Conservation (phyloP, 2,797 vertebrate genomes). For the Poeciliopsis paucimaculata region DNA sequence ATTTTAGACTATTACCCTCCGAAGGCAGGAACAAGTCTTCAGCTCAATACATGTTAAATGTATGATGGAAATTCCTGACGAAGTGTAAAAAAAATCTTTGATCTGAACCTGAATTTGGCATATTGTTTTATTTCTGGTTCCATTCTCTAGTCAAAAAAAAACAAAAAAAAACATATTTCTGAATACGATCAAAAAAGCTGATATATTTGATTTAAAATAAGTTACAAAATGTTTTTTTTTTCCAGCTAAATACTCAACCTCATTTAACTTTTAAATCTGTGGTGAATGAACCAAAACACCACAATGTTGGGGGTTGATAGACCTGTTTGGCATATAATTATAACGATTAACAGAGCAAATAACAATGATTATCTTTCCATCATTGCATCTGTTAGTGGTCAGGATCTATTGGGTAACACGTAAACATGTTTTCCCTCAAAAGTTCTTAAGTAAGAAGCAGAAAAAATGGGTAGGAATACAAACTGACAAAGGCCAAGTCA, state of each 20-base stretch:
- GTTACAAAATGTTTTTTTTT: neutral
- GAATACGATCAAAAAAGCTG: neutral
- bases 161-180: neutral
- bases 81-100: neutral
- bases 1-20: neutral
- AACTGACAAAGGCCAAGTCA: neutral
- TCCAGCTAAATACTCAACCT: neutral
- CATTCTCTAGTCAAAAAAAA: neutral
- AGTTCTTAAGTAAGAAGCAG: neutral
- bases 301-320: neutral
- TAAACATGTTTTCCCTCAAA: neutral
- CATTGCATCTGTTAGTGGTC: neutral
- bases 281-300: neutral
- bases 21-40: neutral
- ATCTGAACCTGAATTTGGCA: neutral
- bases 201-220: neutral
- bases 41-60: neutral
- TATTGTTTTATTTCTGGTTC: neutral
- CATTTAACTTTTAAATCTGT: neutral
- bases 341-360: neutral
- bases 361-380: slow-evolving; percentile 1
- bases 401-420: neutral
- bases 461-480: neutral
- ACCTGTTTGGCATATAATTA: neutral
- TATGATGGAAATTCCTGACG: neutral